Base-by-base conservation (phyloP, 2,113 vertebrate genomes). In the Monarcha castaneiventris region DNA sequence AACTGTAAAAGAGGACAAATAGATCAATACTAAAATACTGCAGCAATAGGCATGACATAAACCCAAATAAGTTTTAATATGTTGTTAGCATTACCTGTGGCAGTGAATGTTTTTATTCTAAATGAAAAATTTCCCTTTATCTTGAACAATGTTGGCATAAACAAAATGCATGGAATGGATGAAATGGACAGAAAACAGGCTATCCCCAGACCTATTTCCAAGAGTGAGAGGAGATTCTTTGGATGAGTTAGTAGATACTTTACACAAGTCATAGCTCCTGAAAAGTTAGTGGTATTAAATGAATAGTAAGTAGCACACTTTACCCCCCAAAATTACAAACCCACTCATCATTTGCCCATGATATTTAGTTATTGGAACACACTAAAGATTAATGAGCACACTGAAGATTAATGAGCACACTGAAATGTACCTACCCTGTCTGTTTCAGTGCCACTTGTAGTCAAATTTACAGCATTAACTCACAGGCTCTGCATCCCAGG, bases 401-500 rank as follows among this genome's bases (percentile, higher is more conserved):
- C 2, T 80, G 56, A 88, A 75, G 64, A 85, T 84, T 90, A 94
- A 89, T 64, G 79, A 90, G 32, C 73, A 63, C 15, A 4, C 27
- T 43, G 64, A 90, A 83, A 94, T n/a, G 58, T 55, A 87, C 30
- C 16, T 61, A 52, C 69, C 27, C 15, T 1, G 35, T 68, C 64
- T 5, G 15, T 76, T 66, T 84, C 90, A n/a, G 5, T 52, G 87
- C 62, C 77, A 58, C 94, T 91, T 88, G 54, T 73, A 97, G 89
- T 82, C 32, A 80, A 83, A 64, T 87, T 84, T 72, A 90, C 10
- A 39, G 67, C 68, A 74, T 96, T 96, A 93, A 92, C 71, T 91
- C 90, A 52, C n/a, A 87, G 84, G 64, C 59, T 84, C 58, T 21
- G 37, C 84, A 90, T 84, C 84, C 58, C 21, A 27, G 89, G 93